phyloP scores from a whole-genome alignment of 2,113 vertebrate species.

The Apistogramma diplotaenia region DNA sequence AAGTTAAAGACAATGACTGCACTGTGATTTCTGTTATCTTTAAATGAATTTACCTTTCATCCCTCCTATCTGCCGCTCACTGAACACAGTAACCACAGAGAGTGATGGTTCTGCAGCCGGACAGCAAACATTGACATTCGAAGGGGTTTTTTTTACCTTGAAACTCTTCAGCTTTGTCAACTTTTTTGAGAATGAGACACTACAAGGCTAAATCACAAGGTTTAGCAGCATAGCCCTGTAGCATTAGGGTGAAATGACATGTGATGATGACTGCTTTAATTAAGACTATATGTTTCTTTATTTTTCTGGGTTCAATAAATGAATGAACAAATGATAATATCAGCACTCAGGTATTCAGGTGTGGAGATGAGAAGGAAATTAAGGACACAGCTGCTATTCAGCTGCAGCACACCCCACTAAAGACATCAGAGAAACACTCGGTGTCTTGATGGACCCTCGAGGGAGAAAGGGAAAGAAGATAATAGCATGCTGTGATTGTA shows the following conservation, averaged over 20 bases:
- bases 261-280: background rate
- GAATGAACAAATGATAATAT: background rate
- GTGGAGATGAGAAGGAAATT: conserved; percentile 1
- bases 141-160: background rate
- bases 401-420: background rate
- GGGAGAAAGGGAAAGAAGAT: background rate
- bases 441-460: conserved; percentile 39
- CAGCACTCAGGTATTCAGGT: background rate
- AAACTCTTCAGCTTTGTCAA: background rate
- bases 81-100: background rate
- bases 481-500: conserved; percentile 11
- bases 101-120: background rate
- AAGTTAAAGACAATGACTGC: background rate
- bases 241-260: background rate
- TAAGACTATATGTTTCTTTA: background rate
- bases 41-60: background rate
- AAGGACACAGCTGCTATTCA: conserved; percentile 26
- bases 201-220: background rate
- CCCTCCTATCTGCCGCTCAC: background rate
- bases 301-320: background rate
- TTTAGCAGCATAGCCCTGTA: background rate
- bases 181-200: background rate
- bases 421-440: conserved; percentile 44
- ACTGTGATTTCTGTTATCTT: background rate
- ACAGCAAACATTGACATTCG: background rate